These are phyloP conservation scores for Epinephelus lanceolatus DNA, from an alignment of 2,113 vertebrate genomes.

Conservation along the genomic window DNA sequence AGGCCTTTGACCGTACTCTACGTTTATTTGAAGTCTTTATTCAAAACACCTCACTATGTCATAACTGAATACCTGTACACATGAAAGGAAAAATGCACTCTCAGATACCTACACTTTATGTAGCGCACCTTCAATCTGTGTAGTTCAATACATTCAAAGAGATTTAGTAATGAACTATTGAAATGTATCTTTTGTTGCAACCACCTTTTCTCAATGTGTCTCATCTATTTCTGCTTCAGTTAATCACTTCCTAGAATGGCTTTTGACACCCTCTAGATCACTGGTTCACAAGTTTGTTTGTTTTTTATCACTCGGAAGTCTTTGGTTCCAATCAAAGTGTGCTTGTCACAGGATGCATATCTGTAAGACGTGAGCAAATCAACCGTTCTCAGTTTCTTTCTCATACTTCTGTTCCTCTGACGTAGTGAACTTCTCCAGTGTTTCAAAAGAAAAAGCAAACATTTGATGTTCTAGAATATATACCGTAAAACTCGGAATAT, in stretches of 20 bases:
- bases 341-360: neutral
- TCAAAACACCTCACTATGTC: neutral
- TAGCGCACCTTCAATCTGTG: neutral
- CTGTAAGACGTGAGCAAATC: neutral
- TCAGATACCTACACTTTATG: neutral
- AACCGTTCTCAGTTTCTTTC: neutral
- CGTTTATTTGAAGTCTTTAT: conserved; percentile 41
- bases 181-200: neutral
- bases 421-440: neutral
- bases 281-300: neutral
- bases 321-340: conserved; percentile 2
- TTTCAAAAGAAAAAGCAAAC: neutral
- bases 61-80: neutral
- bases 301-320: neutral
- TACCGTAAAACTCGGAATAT: too few species aligned
- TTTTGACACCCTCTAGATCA: neutral
- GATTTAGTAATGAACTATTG: neutral
- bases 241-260: neutral
- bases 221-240: neutral
- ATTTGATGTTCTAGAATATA: neutral
- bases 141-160: neutral
- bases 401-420: neutral
- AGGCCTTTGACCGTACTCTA: conserved; percentile 41
- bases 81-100: conserved; percentile 21
- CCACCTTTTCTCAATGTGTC: neutral